Conservation (phyloP, 2,113 vertebrate species). For the Equus quagga region DNA sequence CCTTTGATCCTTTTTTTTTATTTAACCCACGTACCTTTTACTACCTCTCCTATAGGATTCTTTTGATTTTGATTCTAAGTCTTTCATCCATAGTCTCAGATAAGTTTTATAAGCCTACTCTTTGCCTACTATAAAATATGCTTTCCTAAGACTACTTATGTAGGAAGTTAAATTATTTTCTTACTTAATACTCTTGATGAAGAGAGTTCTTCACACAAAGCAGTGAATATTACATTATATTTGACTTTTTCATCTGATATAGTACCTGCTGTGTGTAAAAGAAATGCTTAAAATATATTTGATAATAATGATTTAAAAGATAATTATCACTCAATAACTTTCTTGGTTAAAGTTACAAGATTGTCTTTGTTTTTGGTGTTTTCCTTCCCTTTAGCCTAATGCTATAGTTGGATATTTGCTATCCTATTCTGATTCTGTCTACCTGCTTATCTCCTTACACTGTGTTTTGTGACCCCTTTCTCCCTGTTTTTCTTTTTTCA, state of each 20-base stretch:
- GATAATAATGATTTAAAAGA: constrained; percentile 3
- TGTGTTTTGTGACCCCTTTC: no score
- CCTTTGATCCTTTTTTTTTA: background rate
- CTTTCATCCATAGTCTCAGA: background rate
- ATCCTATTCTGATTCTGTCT: no score
- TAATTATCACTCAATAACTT: background rate
- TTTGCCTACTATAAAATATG: background rate
- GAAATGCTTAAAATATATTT: background rate
- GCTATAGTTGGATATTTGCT: no score
- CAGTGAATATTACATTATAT: background rate
- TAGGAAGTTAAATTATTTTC: constrained; percentile 1
- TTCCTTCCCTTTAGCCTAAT: no score
- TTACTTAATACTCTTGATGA: background rate
- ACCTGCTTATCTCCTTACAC: no score
- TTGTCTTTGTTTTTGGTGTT: no score
- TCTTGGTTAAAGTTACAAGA: background rate
- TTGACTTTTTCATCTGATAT: constrained; percentile 1
- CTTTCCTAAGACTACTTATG: constrained; percentile 6
- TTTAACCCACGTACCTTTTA: constrained; percentile 10
- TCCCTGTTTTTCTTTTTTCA: no score
- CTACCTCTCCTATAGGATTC: background rate
- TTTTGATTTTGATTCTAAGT: background rate
- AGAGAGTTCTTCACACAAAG: background rate
- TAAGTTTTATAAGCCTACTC: background rate
- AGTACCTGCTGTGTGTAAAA: background rate